Base-by-base conservation (phyloP, 2,797 vertebrate species). In the Babyrousa celebensis region DNA sequence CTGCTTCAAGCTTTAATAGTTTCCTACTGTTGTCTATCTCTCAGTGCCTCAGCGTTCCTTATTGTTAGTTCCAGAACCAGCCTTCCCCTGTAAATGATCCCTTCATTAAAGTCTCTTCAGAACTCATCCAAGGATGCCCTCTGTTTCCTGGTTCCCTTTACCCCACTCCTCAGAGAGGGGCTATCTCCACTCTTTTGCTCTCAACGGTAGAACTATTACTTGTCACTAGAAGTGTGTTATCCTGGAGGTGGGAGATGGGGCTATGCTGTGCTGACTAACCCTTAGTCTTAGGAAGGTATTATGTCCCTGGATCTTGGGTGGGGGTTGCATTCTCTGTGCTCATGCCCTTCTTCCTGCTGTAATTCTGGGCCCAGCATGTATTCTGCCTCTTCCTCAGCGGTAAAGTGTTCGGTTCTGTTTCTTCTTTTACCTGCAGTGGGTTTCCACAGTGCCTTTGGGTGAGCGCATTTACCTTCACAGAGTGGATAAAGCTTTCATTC, bases 91-190 rank as follows among this genome's bases (percentile, higher is more conserved):
- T 23, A 74, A 68, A 54, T 68, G 80, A 16, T 56, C n/a, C 40
- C 68, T 82, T 62, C 21, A 80, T 82, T 87, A 77, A 91, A 36
- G 77, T 63, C 43, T 91, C 23, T 89, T 84, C n/a, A 62, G 58
- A 92, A 62, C 70, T 79, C 36, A n/a, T 77, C 27, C 79, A 71
- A 85, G 10, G 78, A 27, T 92, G 43, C 17, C 16, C 48, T 84
- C 79, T 92, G 12, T 63, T 95, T 92, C 48, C 27, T 85, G n/a
- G 20, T 89, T 54, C 3, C 56, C 21, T 92, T 79, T 58, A 16
- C 20, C 56, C 12, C 70, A 72, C 62, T 20, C 25, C n/a, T 68
- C 21, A 23, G 56, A 90, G 5, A 77, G 11, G 2, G n/a, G 27
- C 27, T 72, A 1, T 58, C 18, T 67, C 29, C 4, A 5, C 52